Conservation (phyloP, 2,888 invertebrate species). For the Andrena chrysosceles region DNA sequence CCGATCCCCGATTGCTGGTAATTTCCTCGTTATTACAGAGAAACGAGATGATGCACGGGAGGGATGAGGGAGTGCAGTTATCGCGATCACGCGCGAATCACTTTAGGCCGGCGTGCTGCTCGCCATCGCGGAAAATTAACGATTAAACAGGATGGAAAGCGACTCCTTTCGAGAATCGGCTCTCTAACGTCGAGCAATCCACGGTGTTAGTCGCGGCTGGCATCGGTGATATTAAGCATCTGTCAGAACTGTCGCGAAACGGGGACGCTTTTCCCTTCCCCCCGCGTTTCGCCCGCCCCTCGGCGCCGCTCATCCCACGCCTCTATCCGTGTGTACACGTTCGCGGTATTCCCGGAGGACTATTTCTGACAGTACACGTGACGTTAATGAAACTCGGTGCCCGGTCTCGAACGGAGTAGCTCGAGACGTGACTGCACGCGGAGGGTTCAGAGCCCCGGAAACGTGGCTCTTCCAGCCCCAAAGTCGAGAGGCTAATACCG, state of each 20-base stretch:
- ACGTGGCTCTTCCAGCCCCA: constrained; percentile 41
- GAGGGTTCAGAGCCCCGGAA: constrained; percentile 50
- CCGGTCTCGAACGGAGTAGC: constrained; percentile 55
- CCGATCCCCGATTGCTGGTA: background rate
- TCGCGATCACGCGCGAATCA: no score
- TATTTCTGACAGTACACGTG: constrained; percentile 66
- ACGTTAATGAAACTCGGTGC: constrained; percentile 71
- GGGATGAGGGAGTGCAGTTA: no score
- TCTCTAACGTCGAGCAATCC: constrained; percentile 31
- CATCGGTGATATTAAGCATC: constrained; percentile 62
- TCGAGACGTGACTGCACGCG: constrained; percentile 57
- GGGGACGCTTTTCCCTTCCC: constrained; percentile 25
- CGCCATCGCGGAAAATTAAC: background rate
- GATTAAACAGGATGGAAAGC: background rate
- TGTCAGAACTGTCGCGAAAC: constrained; percentile 62
- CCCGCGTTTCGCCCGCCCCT: background rate
- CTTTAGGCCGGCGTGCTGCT: background rate
- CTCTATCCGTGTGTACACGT: constrained; percentile 48
- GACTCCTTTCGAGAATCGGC: constrained; percentile 5
- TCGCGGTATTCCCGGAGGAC: constrained; percentile 56
- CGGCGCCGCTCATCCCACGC: background rate
- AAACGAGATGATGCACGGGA: background rate
- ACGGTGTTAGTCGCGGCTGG: constrained; percentile 50
- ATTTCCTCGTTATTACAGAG: background rate
- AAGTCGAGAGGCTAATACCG: constrained; percentile 60